Percentiles rank a stretch among this genome's conserved stretches.
Conservation (phyloP, 2,888 invertebrate genomes). For the Meteorus cinctellus region DNA sequence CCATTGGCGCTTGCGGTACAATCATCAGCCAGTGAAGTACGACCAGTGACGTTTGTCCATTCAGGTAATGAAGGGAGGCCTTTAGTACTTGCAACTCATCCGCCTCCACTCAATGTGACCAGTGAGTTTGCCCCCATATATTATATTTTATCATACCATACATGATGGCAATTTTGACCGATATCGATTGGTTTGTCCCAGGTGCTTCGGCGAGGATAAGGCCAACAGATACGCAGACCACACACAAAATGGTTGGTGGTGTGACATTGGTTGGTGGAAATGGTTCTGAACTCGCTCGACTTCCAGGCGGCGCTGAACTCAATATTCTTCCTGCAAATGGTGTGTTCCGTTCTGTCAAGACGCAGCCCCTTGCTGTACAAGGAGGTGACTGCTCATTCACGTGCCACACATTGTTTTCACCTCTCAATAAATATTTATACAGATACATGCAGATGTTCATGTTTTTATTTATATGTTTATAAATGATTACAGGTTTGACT, state of each 20-base stretch:
- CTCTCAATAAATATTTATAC: neutral
- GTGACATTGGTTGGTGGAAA: slow-evolving; percentile 69
- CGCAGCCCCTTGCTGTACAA: slow-evolving; percentile 66
- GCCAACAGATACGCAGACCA: slow-evolving; percentile 67
- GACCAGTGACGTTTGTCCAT: slow-evolving; percentile 70
- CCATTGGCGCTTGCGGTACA: slow-evolving; percentile 72
- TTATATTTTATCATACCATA: slow-evolving; percentile 29
- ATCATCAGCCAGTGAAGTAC: slow-evolving; percentile 67
- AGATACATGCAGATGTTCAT: slow-evolving; percentile 10
- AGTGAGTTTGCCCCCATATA: slow-evolving; percentile 59
- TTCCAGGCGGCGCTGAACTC: slow-evolving; percentile 72
- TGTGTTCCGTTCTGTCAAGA: slow-evolving; percentile 65
- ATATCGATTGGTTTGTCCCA: slow-evolving; percentile 45
- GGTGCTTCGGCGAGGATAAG: slow-evolving; percentile 70
- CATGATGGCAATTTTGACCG: neutral
- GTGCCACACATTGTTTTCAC: slow-evolving; percentile 26
- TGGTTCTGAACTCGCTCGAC: slow-evolving; percentile 70
- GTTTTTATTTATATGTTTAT: slow-evolving; percentile 20
- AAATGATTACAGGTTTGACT: slow-evolving; percentile 64
- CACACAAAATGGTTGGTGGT: slow-evolving; percentile 73
- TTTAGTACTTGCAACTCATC: slow-evolving; percentile 66
- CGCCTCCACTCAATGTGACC: slow-evolving; percentile 68
- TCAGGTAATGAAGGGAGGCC: slow-evolving; percentile 69
- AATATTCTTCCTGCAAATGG: slow-evolving; percentile 72
- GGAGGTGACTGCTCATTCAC: slow-evolving; percentile 61